These are phyloP conservation scores for Gasteruption jaculator DNA, from an alignment of 2,888 invertebrate species.

Conservation along the genomic window DNA sequence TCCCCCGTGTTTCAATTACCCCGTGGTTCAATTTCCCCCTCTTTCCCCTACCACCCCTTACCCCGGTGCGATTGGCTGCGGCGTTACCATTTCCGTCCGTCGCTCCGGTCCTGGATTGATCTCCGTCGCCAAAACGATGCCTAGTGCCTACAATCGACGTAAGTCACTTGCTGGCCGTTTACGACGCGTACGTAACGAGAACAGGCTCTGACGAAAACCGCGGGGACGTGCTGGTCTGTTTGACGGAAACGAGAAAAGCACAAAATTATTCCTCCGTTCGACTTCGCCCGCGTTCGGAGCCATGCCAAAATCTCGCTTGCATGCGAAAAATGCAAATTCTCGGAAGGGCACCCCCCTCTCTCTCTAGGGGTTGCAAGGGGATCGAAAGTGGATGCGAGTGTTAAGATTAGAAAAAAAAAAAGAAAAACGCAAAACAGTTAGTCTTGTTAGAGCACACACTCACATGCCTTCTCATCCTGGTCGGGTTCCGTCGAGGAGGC, in stretches of 20 bases:
- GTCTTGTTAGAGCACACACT: slow-evolving; percentile 51
- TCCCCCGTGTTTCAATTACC: no score
- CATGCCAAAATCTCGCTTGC: background rate
- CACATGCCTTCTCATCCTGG: slow-evolving; percentile 50
- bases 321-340: no score
- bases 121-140: no score
- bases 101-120: no score
- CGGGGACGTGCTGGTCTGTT: slow-evolving; percentile 45
- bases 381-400: no score
- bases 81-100: no score
- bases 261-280: background rate
- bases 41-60: no score
- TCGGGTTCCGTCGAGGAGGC: no score
- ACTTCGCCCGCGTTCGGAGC: background rate
- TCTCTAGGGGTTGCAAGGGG: no score
- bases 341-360: background rate
- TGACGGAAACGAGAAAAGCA: slow-evolving; percentile 15
- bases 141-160: slow-evolving; percentile 37
- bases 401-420: slow-evolving; percentile 22
- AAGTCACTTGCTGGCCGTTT: slow-evolving; percentile 38
- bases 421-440: slow-evolving; percentile 35
- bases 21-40: no score
- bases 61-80: no score
- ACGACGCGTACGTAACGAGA: slow-evolving; percentile 50
- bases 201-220: slow-evolving; percentile 49